Evolutionary conservation across 2,888 invertebrate genomes (phyloP), one percentile per base, ranked within the genome.

Genomic region (Anagyrus pseudococci): DNA sequence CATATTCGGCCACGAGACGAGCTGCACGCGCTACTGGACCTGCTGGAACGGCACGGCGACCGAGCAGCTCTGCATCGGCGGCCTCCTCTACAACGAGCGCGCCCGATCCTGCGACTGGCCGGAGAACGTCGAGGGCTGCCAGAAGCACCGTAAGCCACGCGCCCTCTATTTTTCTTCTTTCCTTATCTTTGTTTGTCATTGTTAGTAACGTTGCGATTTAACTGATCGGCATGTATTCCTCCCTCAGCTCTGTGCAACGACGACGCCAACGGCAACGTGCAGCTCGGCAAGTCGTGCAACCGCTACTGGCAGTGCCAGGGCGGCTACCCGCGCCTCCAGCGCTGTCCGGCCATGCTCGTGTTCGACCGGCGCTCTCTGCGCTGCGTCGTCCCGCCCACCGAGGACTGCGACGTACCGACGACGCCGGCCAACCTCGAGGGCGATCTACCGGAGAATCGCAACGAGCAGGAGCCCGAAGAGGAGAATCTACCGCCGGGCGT

Each of bases 1-100:
- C 49, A 94, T 95, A 77, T 94, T 94, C 82, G 94, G 94, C 0
- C 95, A 95, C 81, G 94, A 94, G 84, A 94, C 94, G 0, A 94
- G 93, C 1, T 95, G 95, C 83, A 95, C 94, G 4, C 85, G 94
- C 52, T 95, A 94, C 80, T 95, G 94, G 94, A 94, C 94, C 0
- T 95, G 95, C 80, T 95, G 94, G 95, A 95, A 95, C 81, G 94
- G 94, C 17, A 95, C 95, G 0, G 91, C 94, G 13, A 94, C 93
- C 0, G 94, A 95, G 77, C 94, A 95, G 80, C 88, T 94, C 56
- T 95, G 95, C 82, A 94, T 94, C 75, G 94, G 94, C 23, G 94
- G 94, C 1, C 86, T 95, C 48, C 85, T 95, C 25, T 95, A 94
- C 85, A 94, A 94, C 78, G 94, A 95, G 82, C 88, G 90, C 73